Conservation (phyloP, 2,888 invertebrate species). For the Zele albiditarsus region DNA sequence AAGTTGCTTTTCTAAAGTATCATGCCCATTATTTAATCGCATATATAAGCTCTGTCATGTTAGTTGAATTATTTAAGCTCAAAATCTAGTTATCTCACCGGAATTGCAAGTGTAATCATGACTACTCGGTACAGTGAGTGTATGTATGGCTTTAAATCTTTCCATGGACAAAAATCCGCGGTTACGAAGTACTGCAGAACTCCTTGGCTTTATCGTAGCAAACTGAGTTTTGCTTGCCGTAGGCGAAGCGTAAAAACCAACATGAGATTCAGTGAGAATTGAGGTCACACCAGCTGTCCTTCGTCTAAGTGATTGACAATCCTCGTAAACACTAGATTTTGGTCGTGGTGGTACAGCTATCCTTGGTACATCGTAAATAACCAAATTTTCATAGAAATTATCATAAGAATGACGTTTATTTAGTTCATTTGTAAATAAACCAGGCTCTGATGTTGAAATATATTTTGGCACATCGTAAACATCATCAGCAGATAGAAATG, state of each 20-base stretch:
- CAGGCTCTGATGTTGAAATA: conserved; percentile 53
- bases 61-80: not conserved
- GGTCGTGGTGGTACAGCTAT: conserved; percentile 45
- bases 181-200: conserved; percentile 38
- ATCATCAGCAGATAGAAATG: conserved; percentile 41
- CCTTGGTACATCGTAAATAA: conserved; percentile 55
- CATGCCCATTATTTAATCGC: no score
- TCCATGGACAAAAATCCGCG: conserved; percentile 42
- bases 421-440: conserved; percentile 22
- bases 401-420: not conserved
- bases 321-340: conserved; percentile 54
- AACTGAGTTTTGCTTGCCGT: conserved; percentile 41
- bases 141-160: conserved; percentile 10
- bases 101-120: not conserved
- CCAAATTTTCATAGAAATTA: not conserved
- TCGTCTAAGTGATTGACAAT: conserved; percentile 52
- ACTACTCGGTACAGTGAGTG: not conserved
- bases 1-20: not conserved
- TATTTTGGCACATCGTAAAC: conserved; percentile 54
- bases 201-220: conserved; percentile 54
- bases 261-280: not conserved
- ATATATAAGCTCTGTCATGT: not conserved
- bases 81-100: not conserved
- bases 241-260: conserved; percentile 44
- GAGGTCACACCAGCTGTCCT: conserved; percentile 30